Conservation (phyloP, 1,140 invertebrate genomes). For the Phymorhynchus buccinoides region DNA sequence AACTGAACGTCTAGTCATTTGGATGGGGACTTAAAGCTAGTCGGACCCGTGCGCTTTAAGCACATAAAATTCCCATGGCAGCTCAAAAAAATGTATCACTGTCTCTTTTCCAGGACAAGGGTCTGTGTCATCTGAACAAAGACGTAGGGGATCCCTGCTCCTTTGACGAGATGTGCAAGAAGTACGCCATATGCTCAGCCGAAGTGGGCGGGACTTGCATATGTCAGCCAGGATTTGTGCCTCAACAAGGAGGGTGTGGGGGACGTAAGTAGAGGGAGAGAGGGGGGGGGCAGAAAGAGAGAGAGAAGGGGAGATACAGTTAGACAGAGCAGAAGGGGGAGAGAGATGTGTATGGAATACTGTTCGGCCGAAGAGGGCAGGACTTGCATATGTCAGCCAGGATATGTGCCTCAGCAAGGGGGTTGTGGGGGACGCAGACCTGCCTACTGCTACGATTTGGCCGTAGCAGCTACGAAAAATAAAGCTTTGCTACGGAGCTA, state of each 20-base stretch:
- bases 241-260: constrained; percentile 31
- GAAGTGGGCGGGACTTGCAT: constrained; percentile 34
- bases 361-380: constrained; percentile 19
- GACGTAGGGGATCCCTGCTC: constrained; percentile 35
- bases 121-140: constrained; percentile 36
- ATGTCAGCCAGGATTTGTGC: constrained; percentile 29
- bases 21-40: too few species aligned
- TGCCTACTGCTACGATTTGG: too few species aligned
- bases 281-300: too few species aligned
- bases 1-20: too few species aligned
- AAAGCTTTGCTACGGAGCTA: too few species aligned
- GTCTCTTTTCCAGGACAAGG: constrained; percentile 33
- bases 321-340: too few species aligned
- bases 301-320: too few species aligned
- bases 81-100: too few species aligned
- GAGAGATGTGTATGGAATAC: constrained; percentile 26
- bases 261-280: too few species aligned
- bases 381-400: constrained; percentile 27
- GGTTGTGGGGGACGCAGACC: constrained; percentile 28
- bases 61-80: too few species aligned
- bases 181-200: constrained; percentile 34
- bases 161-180: constrained; percentile 33
- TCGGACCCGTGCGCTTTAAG: too few species aligned
- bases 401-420: constrained; percentile 23
- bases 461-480: too few species aligned